These are phyloP conservation scores for Chroicocephalus ridibundus DNA, from an alignment of 2,113 vertebrate species.

Conservation along the genomic window DNA sequence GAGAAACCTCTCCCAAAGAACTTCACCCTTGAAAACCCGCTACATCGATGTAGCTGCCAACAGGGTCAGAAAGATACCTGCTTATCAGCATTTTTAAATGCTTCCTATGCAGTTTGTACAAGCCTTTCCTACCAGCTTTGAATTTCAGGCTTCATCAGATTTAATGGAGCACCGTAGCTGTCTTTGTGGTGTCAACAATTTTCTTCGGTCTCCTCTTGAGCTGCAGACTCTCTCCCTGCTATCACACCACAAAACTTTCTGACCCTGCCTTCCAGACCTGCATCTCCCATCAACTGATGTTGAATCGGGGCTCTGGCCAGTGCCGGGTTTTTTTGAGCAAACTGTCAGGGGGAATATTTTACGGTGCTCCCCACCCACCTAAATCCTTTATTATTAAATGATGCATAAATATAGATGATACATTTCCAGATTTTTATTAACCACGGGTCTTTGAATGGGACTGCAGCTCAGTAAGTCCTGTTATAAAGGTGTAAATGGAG, in stretches of 20 bases:
- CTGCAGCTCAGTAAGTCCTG: not conserved
- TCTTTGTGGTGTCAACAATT: not conserved
- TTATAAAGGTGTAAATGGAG: not conserved
- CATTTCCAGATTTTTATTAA: not conserved
- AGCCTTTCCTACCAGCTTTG: not conserved
- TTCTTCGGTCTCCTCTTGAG: not conserved
- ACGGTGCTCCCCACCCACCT: not conserved
- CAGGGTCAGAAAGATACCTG: not conserved
- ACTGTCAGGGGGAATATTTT: not conserved
- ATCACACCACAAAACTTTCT: not conserved
- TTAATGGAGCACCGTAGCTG: not conserved
- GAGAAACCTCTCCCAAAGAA: not conserved
- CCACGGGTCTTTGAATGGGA: not conserved
- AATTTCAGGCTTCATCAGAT: slow-evolving; percentile 31
- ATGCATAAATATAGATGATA: not conserved
- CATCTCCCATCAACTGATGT: not conserved
- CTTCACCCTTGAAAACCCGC: not conserved
- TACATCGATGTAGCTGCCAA: not conserved
- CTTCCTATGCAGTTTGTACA: not conserved
- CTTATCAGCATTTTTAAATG: not conserved
- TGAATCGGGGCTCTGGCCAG: not conserved
- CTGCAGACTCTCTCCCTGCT: not conserved
- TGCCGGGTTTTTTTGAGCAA: not conserved
- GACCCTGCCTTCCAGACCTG: not conserved
- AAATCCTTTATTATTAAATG: not conserved